Evolutionary conservation across 2,113 vertebrate genomes (phyloP).

Genomic region (Cathartes aura): DNA sequence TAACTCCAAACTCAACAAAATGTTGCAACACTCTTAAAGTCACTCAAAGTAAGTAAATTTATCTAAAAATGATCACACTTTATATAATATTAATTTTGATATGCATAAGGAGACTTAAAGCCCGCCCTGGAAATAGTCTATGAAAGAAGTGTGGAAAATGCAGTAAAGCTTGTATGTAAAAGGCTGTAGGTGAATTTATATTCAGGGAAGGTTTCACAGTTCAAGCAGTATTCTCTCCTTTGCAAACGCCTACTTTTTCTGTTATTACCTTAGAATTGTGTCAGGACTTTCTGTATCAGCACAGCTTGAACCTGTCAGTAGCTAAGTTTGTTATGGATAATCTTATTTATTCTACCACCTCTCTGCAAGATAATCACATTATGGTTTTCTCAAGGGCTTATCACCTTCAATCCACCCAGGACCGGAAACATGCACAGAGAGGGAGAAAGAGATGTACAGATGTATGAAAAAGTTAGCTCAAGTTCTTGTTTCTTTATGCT

Average conservation of each 20-base stretch:
- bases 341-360: constrained; percentile 62
- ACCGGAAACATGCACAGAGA: background rate
- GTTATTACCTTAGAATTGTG: constrained; percentile 34
- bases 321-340: constrained; percentile 70
- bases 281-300: constrained; percentile 51
- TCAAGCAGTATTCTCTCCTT: background rate
- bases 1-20: background rate
- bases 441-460: background rate
- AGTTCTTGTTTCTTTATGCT: background rate
- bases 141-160: background rate
- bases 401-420: constrained; percentile 59
- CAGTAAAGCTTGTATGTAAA: background rate
- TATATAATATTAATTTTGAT: background rate
- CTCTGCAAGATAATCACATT: constrained; percentile 61
- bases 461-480: background rate
- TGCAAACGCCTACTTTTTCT: background rate
- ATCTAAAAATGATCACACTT: background rate
- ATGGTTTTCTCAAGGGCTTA: constrained; percentile 62
- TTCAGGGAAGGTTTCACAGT: background rate
- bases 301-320: constrained; percentile 54
- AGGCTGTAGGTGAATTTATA: background rate
- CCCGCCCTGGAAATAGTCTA: fast-evolving
- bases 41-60: background rate
- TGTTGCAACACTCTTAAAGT: background rate
- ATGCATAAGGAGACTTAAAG: background rate